Evolutionary conservation across 2,888 invertebrate genomes (phyloP).

Genomic region (Melinaea marsaeus): DNA sequence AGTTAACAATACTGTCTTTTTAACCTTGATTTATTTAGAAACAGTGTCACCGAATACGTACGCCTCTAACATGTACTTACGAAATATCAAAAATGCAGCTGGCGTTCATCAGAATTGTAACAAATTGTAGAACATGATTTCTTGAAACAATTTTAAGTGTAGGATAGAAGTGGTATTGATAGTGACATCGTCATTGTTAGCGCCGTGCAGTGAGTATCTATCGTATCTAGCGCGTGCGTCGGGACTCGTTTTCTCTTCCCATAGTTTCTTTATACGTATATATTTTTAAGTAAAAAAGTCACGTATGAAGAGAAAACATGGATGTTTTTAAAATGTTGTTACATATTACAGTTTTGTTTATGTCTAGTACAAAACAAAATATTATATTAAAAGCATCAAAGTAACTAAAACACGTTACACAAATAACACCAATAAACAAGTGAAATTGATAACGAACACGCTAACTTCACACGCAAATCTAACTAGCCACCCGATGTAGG

Average conservation of each 20-base stretch:
- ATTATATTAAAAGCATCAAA: neutral
- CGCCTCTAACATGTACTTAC: constrained; percentile 31
- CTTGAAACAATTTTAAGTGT: neutral
- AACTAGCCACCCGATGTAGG: constrained; percentile 22
- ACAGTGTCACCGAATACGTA: constrained; percentile 43
- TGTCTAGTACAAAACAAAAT: neutral
- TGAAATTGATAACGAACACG: constrained; percentile 62
- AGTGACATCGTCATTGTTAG: constrained; percentile 3
- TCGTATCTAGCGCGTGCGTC: constrained; percentile 11
- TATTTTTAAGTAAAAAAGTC: constrained; percentile 35
- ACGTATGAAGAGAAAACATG: constrained; percentile 39
- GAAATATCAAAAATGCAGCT: constrained; percentile 29
- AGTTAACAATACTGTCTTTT: constrained; percentile 53
- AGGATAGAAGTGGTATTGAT: neutral
- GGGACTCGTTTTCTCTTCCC: constrained; percentile 55
- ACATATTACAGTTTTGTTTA: constrained; percentile 1
- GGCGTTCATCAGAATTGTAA: constrained; percentile 14
- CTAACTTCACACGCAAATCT: constrained; percentile 62
- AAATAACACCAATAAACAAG: constrained; percentile 37
- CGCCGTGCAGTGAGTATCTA: constrained; percentile 11
- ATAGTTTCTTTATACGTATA: constrained; percentile 48
- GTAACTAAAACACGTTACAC: neutral
- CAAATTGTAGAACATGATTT: neutral
- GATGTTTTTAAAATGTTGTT: constrained; percentile 26
- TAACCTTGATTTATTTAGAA: constrained; percentile 59